Percentiles rank a stretch among this genome's conserved stretches.
Evolutionary conservation across 1,140 invertebrate genomes (phyloP).

Genomic region (Magallana gigas): DNA sequence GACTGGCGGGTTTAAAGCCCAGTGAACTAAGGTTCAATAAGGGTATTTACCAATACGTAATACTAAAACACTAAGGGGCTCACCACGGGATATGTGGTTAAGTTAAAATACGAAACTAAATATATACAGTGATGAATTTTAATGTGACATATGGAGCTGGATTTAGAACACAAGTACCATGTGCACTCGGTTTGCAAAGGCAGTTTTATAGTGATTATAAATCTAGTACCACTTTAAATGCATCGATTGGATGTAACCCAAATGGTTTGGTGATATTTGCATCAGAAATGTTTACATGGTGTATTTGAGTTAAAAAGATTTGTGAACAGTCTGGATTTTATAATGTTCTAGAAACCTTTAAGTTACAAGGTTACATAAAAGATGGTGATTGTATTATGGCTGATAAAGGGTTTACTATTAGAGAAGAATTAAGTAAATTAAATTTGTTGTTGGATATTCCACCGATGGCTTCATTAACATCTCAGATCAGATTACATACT

Average conservation of each 20-base stretch:
- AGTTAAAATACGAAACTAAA: too few species aligned
- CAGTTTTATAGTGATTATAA: constrained; percentile 63
- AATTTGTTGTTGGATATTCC: constrained; percentile 57
- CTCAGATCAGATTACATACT: constrained; percentile 47
- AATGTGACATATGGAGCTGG: too few species aligned
- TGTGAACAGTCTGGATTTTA: constrained; percentile 51
- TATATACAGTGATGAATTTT: too few species aligned
- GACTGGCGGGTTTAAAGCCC: too few species aligned
- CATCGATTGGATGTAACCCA: constrained; percentile 47
- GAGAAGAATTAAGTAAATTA: constrained; percentile 50
- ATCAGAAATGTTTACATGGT: constrained; percentile 54
- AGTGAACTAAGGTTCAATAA: too few species aligned
- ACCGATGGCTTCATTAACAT: constrained; percentile 46
- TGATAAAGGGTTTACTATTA: constrained; percentile 2
- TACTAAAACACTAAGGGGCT: too few species aligned
- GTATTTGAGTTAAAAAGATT: constrained; percentile 53
- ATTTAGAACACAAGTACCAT: background rate
- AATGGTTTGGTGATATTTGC: constrained; percentile 56
- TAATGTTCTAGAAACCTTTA: background rate
- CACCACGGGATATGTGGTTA: too few species aligned
- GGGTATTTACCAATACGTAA: too few species aligned
- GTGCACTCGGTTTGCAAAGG: constrained; percentile 51
- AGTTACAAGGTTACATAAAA: constrained; percentile 50
- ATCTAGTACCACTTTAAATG: constrained; percentile 49
- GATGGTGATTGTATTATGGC: constrained; percentile 61